Base-by-base conservation (phyloP, 2,797 vertebrate genomes). In the Takifugu ocellatus region DNA sequence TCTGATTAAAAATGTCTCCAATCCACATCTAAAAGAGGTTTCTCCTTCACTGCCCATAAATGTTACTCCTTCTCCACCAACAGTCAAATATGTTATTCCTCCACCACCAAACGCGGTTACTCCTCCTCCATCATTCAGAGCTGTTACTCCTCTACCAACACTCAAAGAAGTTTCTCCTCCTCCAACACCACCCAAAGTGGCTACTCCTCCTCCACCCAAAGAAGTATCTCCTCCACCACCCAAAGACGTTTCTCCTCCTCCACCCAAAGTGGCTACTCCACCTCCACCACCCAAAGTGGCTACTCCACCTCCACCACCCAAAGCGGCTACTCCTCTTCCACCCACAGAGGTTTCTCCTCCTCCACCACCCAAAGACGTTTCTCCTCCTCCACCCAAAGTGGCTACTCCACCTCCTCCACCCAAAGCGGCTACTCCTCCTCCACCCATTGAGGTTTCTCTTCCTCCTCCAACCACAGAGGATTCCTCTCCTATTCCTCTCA, bases 21-120 rank as follows among this genome's bases (percentile, higher is more conserved):
- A 61, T 56, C 52, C 52, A 12, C 59, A 55, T n/a, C 58, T 67
- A 33, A 59, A 66, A 47, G 60, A 57, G 39, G n/a, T 54, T 1
- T 43, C 56, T 46, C 52, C 65, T 54, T 56, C 56, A 14, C 31
- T 15, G 25, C 29, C 47, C 8, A 25, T 5, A 36, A 59, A 46
- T 1, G 14, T 47, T 53, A 39, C 6, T 6, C 12, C 36, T 2
- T 12, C 6, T 12, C 36, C 36, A 21, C 21, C 21, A 39, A 48
- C 31, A 16, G 10, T 39, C 15, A 14, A 33, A 49, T 29, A 16
- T 0, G 4, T 55, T 16, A 6, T 17, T 47, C n/a, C 6, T 25
- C 42, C 33, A 43, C 51, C 33, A n/a, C 16, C 46, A 12, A 17
- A 33, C 45, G 42, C 12, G 0, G 5, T 55, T n/a, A 6, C 47